A percentile compares a stretch with the other conserved stretches of the same genome.
Evolutionary conservation across 2,113 vertebrate species (phyloP).

Genomic region (Chloropsis cyanopogon): DNA sequence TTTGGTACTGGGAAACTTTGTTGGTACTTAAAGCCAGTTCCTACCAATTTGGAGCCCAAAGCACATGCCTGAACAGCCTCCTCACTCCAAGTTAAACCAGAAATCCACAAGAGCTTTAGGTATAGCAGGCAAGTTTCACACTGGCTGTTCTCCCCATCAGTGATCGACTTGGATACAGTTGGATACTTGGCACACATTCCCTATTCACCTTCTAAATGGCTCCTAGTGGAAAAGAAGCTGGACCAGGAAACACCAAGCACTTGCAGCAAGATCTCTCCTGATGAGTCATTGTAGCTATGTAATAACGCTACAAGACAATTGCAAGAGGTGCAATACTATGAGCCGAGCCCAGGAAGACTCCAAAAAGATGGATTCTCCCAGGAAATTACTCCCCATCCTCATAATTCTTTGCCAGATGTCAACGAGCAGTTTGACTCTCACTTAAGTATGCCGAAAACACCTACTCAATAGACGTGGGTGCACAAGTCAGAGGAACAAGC

Average conservation of each 20-base stretch:
- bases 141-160: background rate
- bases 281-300: background rate
- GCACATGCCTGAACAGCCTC: background rate
- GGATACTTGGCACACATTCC: accelerated
- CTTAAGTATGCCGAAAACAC: background rate
- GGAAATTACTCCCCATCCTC: background rate
- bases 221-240: background rate
- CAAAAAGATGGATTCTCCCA: background rate
- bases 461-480: background rate
- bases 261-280: background rate
- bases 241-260: background rate
- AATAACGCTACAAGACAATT: background rate
- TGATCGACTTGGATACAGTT: accelerated
- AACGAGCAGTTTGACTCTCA: background rate
- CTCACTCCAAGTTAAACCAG: background rate
- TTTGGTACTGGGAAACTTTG: accelerated
- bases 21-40: background rate
- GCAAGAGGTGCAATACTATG: background rate
- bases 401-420: background rate
- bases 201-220: background rate
- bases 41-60: background rate
- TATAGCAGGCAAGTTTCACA: background rate
- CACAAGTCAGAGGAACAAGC: background rate
- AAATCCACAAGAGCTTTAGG: background rate
- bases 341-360: background rate